Evolutionary conservation across 2,113 vertebrate species (phyloP).

Genomic region (Stegostoma tigrinum): DNA sequence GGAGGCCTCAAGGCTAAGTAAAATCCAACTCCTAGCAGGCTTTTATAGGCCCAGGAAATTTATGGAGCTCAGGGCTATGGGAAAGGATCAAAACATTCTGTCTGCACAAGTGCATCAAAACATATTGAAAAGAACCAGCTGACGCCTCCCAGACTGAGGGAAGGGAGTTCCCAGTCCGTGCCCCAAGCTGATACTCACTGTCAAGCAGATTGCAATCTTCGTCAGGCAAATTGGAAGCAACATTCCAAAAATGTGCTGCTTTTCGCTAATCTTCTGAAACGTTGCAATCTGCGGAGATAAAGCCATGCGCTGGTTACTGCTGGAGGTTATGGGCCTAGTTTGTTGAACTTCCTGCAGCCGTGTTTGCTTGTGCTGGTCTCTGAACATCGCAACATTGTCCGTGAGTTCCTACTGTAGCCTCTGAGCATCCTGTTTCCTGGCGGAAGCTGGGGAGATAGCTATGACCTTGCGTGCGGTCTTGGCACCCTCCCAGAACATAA

Average conservation of each 20-base stretch:
- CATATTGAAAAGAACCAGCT: not conserved
- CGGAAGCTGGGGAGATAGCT: not conserved
- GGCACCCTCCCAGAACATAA: not conserved
- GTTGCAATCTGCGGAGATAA: not conserved
- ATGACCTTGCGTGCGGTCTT: not conserved
- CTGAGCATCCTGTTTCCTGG: not conserved
- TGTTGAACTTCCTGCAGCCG: not conserved
- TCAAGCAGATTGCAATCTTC: not conserved
- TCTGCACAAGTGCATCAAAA: not conserved
- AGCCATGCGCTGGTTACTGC: not conserved
- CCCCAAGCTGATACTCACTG: not conserved
- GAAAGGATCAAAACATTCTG: not conserved
- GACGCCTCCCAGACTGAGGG: not conserved
- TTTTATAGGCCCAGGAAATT: not conserved
- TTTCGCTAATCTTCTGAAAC: not conserved
- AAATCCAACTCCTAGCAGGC: not conserved
- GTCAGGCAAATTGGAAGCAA: not conserved
- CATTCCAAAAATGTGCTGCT: not conserved
- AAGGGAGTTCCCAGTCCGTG: not conserved
- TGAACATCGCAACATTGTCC: not conserved
- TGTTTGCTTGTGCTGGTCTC: not conserved
- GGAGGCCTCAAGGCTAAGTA: not conserved
- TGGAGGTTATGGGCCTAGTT: not conserved
- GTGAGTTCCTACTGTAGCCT: not conserved
- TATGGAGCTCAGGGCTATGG: not conserved